These are phyloP conservation scores for Leptinotarsa tumamoca DNA, from an alignment of 2,888 invertebrate species.

Conservation along the genomic window DNA sequence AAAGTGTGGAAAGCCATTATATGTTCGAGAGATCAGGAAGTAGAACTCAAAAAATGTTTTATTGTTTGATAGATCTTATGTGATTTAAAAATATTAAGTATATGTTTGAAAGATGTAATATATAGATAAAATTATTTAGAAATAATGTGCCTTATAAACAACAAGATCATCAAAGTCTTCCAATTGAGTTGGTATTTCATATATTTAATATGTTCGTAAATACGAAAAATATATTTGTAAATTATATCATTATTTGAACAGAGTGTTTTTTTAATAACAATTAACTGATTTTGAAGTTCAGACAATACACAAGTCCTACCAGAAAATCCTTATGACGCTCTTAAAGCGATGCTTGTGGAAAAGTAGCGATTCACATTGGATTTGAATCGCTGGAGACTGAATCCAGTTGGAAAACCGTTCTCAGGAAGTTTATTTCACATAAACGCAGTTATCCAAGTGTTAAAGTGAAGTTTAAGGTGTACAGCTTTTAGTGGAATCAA, in stretches of 20 bases:
- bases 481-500: no score
- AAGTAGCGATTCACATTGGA: no score
- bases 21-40: neutral
- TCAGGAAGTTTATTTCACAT: no score
- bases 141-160: conserved; percentile 53
- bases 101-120: conserved; percentile 28
- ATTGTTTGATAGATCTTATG: conserved; percentile 5
- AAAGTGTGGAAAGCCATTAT: no score
- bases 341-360: no score
- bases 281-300: no score
- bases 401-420: no score
- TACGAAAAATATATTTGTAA: conserved; percentile 13
- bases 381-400: no score
- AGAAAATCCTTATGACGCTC: no score
- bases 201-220: conserved; percentile 31
- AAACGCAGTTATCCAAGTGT: no score
- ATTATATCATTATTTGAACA: conserved; percentile 1
- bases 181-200: conserved; percentile 38
- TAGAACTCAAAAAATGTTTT: neutral
- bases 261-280: neutral
- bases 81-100: conserved; percentile 17
- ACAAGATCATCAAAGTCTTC: conserved; percentile 55
- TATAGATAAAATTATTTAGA: conserved; percentile 33
- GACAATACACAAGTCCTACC: no score
- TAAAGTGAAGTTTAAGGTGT: no score